Base-by-base conservation (phyloP, 2,113 vertebrate genomes). In the Taxidea taxus region DNA sequence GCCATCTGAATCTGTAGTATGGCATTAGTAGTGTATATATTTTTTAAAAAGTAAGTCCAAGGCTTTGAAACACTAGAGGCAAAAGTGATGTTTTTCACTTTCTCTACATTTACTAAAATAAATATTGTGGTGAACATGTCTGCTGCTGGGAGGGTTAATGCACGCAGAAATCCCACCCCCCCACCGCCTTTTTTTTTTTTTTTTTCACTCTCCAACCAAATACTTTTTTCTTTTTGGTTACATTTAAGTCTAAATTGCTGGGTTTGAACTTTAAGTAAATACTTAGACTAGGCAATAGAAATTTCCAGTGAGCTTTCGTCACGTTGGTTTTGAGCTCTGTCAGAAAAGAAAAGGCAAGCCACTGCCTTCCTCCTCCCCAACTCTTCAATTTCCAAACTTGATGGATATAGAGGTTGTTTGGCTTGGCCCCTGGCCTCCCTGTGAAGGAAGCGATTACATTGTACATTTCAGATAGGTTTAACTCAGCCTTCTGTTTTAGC, bases 31-130 rank as follows among this genome's bases (percentile, higher is more conserved):
- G 85, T 34, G 75, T 94, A 74, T 86, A 78, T 78, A 87, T 75
- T 39, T 90, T 87, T 92, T 8, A 85, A 75, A 89, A 94, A 97
- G n/a, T 74, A 82, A 21, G 70, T 84, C 62, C 44, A 95, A 97
- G 58, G 23, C 94, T 97, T 98, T 98, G 95, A 98, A 98, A 97
- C 97, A 91, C 91, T 98, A 89, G 49, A 97, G 94, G 96, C 44
- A 10, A 97, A 97, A 97, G 85, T 87, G 60, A 18, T 97, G 97
- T 97, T 98, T 94, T 87, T 70, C n/a, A 27, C 92, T 98, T 68
- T 66, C 84, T 98, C 75, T 97, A 11, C 82, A 92, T 98, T 96
- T 95, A 85, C 97, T 98, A 97, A 98, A 98, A 98, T 97, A 98
- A 98, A 98, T 86, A 97, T 51, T 97, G 98, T 95, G 97, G 98